Base-by-base conservation (phyloP, 2,113 vertebrate species). In the Gambusia holbrooki region DNA sequence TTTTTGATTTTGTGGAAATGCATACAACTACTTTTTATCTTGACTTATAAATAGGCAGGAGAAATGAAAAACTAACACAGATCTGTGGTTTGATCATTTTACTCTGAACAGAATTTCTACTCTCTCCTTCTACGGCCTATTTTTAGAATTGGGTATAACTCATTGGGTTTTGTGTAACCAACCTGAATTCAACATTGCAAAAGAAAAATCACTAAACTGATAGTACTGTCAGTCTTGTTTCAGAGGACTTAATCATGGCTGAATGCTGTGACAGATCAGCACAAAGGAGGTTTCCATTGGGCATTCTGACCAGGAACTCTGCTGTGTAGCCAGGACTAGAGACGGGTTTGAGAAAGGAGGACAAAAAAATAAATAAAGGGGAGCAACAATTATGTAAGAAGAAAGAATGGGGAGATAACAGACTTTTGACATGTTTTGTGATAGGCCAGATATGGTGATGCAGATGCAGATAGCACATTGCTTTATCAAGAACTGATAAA, bases 341-440 rank as follows among this genome's bases (percentile, higher is more conserved):
- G 73, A 73, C 76, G 73, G 35, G 69, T 79, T 67, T 69, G 25
- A 67, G 42, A 73, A 71, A 63, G 27, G 22, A 54, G 51, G n/a
- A 54, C 69, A 64, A 42, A 81, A 74, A 86, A 88, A 89, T 91
- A 94, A 92, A 94, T 93, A 90, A 28, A 69, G 87, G 82, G 78
- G 92, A 81, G 45, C 87, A 69, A 82, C 83, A 81, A 73, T 25
- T 83, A 87, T 85, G 87, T 81, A 88, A 78, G 77, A 61, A 80
- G 79, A 79, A 62, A 74, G 76, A 69, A 13, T 37, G 37, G 35
- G 51, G 22, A 82, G 87, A 88, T 90, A 82, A 77, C 82, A 84
- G 70, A 72, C 63, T 70, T 80, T 78, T 83, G 82, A 90, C 88
- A 80, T 82, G 85, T 81, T 84, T 65, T 69, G 73, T 5, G 83